These are phyloP conservation scores for Galerucella nymphaeae DNA, from an alignment of 2,888 invertebrate genomes.

Conservation along the genomic window DNA sequence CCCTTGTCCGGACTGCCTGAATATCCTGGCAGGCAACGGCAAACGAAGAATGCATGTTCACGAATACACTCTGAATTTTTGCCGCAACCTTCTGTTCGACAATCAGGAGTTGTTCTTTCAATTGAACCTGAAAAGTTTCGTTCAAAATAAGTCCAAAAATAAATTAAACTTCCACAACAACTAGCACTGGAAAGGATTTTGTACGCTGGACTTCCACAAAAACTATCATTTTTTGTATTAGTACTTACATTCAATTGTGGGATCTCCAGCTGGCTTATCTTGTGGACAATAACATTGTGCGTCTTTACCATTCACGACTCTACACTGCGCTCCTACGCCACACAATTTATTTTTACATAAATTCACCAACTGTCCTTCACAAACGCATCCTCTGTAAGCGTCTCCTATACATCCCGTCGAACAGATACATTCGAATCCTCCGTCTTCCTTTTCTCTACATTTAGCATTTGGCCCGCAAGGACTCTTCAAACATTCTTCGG, in stretches of 20 bases:
- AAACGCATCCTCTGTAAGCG: slow-evolving; percentile 82
- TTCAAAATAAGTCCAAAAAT: not conserved
- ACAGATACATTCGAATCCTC: slow-evolving; percentile 84
- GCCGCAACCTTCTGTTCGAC: slow-evolving; percentile 86
- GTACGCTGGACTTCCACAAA: not conserved
- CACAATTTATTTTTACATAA: slow-evolving; percentile 84
- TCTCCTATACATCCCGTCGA: slow-evolving; percentile 84
- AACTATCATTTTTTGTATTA: not conserved
- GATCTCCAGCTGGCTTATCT: slow-evolving; percentile 85
- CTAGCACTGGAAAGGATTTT: not conserved
- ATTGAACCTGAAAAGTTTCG: slow-evolving; percentile 66
- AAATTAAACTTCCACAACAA: too few relatives aligned
- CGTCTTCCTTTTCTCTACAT: slow-evolving; percentile 75
- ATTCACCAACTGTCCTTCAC: slow-evolving; percentile 74
- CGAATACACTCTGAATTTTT: slow-evolving; percentile 88
- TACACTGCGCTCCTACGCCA: slow-evolving; percentile 85
- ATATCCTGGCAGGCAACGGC: slow-evolving; percentile 81
- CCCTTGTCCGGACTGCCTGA: slow-evolving; percentile 79
- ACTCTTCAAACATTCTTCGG: slow-evolving; percentile 80
- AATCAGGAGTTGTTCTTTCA: slow-evolving; percentile 76
- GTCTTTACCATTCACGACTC: slow-evolving; percentile 73
- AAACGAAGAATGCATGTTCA: slow-evolving; percentile 85
- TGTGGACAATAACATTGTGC: slow-evolving; percentile 88
- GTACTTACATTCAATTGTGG: slow-evolving; percentile 85
- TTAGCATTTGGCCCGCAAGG: slow-evolving; percentile 88